These are phyloP conservation scores for Drosophila putrida DNA, from an alignment of 2,888 invertebrate species.

Conservation along the genomic window DNA sequence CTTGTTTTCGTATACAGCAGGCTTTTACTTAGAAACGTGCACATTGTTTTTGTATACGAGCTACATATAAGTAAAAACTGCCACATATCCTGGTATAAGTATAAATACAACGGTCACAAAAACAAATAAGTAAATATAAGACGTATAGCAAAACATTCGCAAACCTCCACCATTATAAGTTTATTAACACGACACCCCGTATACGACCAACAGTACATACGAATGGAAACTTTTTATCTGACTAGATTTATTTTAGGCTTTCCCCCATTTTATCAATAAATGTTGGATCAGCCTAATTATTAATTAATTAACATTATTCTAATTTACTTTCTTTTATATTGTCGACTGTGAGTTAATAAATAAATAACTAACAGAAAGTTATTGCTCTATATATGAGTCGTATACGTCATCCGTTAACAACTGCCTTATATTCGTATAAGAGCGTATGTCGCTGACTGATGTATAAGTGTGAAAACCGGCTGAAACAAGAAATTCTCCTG, in stretches of 20 bases:
- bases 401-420: too few species aligned
- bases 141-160: not conserved
- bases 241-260: too few species aligned
- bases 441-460: not conserved
- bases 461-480: constrained; percentile 46
- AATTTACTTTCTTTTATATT: too few species aligned
- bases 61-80: not conserved
- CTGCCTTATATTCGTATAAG: not conserved
- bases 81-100: not conserved
- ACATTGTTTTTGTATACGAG: not conserved
- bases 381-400: not conserved
- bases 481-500: constrained; percentile 33
- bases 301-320: too few species aligned
- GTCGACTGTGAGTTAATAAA: too few species aligned
- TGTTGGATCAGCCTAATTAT: too few species aligned
- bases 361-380: not conserved
- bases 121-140: not conserved
- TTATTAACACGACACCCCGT: not conserved
- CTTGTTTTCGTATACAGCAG: not conserved
- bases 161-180: not conserved
- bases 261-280: too few species aligned
- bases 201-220: not conserved
- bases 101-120: not conserved
- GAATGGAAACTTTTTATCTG: too few species aligned
- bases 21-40: not conserved